Evolutionary conservation across 1,140 invertebrate species (phyloP), one percentile per base, ranked within the genome.

Genomic region (Dendroctonus ponderosae): DNA sequence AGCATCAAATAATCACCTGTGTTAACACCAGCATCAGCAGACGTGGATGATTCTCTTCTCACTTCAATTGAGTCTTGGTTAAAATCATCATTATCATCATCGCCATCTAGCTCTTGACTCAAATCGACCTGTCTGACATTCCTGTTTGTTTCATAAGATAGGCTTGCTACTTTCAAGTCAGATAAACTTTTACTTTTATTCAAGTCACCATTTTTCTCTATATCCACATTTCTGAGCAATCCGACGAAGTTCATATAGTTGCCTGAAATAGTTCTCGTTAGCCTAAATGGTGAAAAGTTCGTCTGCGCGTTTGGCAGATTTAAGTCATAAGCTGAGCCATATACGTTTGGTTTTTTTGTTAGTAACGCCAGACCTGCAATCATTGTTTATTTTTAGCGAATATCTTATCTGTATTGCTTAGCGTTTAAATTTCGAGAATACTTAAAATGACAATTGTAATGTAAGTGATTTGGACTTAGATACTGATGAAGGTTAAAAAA

Each of bases 251-350:
- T 63, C 61, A 63, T 54, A 54, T 63, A 63, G 14, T 63, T 63
- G 14, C 61, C 61, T 63, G 61, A 63, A 63, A 63, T 53, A 63
- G 61, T 63, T 63, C 61, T 14, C 54, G 53, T 63, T 54, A 63
- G 51, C 61, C 61, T 63, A 54, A 54, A 63, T 54, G 51, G 51
- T 48, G 51, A 50, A 38, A 63, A 63, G 61, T 63, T 63, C 51
- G 51, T 42, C 26, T 53, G 51, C 26, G 50, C 54, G 42, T 46
- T 54, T 54, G 61, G 61, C 54, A 63, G 61, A 51, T 54, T 54
- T 43, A 63, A 63, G 39, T 51, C 51, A 43, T 50, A 49, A n/a
- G 37, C 8, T 15, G 44, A 54, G 12, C 8, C 42, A 40, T 54
- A 63, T 53, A 54, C 46, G 54, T 14, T 54, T 54, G 53, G 61